Percentiles rank a stretch among this genome's conserved stretches.
These are phyloP conservation scores for Sitophilus oryzae DNA, from an alignment of 1,140 invertebrate species.

Conservation along the genomic window DNA sequence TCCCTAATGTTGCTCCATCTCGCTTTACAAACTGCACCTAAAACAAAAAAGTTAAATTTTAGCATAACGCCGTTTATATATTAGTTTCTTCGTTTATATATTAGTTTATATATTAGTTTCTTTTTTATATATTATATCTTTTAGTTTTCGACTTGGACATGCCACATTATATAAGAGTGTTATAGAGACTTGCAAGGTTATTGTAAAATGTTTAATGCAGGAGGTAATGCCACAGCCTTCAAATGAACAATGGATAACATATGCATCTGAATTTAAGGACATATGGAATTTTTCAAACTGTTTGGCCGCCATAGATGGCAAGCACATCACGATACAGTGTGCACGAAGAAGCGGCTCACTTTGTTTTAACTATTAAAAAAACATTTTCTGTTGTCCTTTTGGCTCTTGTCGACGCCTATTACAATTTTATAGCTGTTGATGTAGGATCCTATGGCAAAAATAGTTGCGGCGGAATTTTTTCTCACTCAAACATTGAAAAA, in stretches of 20 bases:
- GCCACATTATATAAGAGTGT: slow-evolving; percentile 35
- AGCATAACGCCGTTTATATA: no score
- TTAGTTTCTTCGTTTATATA: slow-evolving; percentile 20
- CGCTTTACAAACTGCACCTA: no score
- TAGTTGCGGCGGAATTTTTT: slow-evolving; percentile 42
- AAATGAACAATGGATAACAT: slow-evolving; percentile 29
- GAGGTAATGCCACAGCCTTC: slow-evolving; percentile 28
- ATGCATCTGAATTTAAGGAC: slow-evolving; percentile 30
- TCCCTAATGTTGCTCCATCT: no score
- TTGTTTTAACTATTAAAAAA: slow-evolving; percentile 35
- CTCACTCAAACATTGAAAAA: slow-evolving; percentile 19
- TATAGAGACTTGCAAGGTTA: slow-evolving; percentile 4
- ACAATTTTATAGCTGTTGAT: slow-evolving; percentile 41
- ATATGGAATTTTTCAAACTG: slow-evolving; percentile 28
- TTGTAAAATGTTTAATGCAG: slow-evolving; percentile 31
- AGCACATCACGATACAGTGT: slow-evolving; percentile 6
- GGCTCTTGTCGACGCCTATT: slow-evolving; percentile 40
- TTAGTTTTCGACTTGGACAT: slow-evolving; percentile 35
- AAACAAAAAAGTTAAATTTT: no score
- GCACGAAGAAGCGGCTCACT: slow-evolving; percentile 1
- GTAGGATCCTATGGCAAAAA: slow-evolving; percentile 44
- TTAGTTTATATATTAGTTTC: slow-evolving; percentile 29
- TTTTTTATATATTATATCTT: slow-evolving; percentile 27
- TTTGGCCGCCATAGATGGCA: slow-evolving; percentile 7
- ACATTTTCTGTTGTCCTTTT: slow-evolving; percentile 42